Evolutionary conservation across 2,113 vertebrate species (phyloP).

Genomic region (Diphyllodes magnificus): DNA sequence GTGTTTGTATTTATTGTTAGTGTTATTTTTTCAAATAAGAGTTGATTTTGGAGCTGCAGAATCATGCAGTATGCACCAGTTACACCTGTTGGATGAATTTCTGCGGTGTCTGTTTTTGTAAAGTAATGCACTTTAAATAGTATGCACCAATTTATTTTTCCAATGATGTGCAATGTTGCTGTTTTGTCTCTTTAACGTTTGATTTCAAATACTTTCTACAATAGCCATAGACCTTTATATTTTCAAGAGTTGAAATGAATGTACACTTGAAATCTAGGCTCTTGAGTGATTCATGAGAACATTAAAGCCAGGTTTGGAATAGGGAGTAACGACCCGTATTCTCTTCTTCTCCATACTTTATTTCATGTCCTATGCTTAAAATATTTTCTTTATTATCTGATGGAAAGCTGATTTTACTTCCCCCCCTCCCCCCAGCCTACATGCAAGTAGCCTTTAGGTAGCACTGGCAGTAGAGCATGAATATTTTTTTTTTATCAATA

Average conservation of each 20-base stretch:
- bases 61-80: background rate
- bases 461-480: background rate
- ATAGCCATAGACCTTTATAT: constrained; percentile 50
- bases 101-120: background rate
- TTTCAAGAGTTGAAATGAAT: constrained; percentile 43
- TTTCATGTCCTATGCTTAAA: background rate
- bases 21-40: background rate
- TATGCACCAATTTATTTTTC: constrained; percentile 15
- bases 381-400: background rate
- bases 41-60: background rate
- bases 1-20: background rate
- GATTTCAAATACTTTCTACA: constrained; percentile 17
- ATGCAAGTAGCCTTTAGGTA: constrained; percentile 9
- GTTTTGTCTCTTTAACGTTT: constrained; percentile 10
- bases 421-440: rapidly evolving
- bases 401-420: background rate
- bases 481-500: constrained; percentile 51
- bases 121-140: constrained; percentile 54
- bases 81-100: background rate
- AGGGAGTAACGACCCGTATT: background rate
- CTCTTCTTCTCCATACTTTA: background rate
- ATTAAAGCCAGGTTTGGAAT: constrained; percentile 20
- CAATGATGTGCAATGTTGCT: constrained; percentile 17
- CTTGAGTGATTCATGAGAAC: background rate
- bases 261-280: constrained; percentile 41